Percentiles rank a stretch among this genome's conserved stretches.
Evolutionary conservation across 2,888 invertebrate genomes (phyloP).

Genomic region (Ceriagrion tenellum): DNA sequence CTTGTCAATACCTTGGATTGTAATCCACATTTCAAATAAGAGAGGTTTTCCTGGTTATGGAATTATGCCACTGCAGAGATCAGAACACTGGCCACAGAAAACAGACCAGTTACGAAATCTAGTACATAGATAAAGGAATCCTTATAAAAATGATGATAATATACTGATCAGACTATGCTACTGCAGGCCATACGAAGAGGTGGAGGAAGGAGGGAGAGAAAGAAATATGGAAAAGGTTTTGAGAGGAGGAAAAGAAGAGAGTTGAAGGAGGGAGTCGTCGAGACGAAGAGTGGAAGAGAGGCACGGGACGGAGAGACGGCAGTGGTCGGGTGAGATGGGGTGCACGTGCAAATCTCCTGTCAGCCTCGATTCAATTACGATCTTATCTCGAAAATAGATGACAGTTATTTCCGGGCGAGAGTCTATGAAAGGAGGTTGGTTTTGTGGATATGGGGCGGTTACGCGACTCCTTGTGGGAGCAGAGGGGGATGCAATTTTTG

Average conservation of each 20-base stretch:
- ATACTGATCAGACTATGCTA: too few relatives aligned
- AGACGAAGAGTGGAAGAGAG: not conserved
- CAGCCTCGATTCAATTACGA: conserved; percentile 79
- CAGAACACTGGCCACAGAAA: too few relatives aligned
- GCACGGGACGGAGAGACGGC: not conserved
- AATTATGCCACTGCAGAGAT: too few relatives aligned
- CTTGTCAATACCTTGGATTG: too few relatives aligned
- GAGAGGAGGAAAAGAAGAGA: not conserved
- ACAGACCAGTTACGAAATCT: too few relatives aligned
- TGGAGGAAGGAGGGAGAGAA: too few relatives aligned
- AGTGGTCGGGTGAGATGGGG: not conserved
- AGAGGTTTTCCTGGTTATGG: too few relatives aligned
- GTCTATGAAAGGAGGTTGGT: conserved; percentile 61
- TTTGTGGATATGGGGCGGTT: conserved; percentile 56
- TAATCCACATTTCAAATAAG: too few relatives aligned
- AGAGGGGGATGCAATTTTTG: not conserved
- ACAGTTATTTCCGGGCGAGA: conserved; percentile 77
- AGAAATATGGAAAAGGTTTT: not conserved
- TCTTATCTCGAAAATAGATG: conserved; percentile 80
- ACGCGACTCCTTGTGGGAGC: not conserved
- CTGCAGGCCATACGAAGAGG: too few relatives aligned
- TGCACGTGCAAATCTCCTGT: conserved; percentile 78
- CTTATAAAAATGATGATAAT: too few relatives aligned
- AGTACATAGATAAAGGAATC: too few relatives aligned
- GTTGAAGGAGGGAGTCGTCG: not conserved